A percentile compares a stretch with the other conserved stretches of the same genome.
phyloP scores from a whole-genome alignment of 2,888 invertebrate species.

The Lomographa bimaculata region DNA sequence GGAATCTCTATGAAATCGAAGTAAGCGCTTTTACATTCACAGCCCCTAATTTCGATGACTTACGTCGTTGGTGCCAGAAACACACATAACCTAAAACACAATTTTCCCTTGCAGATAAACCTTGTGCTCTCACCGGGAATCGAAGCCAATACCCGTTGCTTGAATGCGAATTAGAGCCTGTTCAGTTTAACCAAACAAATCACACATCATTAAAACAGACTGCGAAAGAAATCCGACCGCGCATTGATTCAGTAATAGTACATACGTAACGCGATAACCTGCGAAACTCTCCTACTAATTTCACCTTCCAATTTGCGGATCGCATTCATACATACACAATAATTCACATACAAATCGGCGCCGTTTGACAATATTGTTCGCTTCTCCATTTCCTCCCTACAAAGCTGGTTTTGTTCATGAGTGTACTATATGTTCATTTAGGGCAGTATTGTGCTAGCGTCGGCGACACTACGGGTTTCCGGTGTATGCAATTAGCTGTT shows the following conservation, averaged over 20 bases:
- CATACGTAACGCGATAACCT: conserved; percentile 56
- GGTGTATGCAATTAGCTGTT: conserved; percentile 66
- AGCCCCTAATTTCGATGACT: no score
- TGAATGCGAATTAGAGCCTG: no score
- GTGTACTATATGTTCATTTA: conserved; percentile 73
- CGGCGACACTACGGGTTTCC: conserved; percentile 69
- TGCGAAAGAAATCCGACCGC: conserved; percentile 9
- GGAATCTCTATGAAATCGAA: conserved; percentile 12
- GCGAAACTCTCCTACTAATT: conserved; percentile 65
- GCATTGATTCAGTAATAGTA: conserved; percentile 5
- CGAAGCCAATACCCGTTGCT: no score
- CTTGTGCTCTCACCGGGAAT: no score
- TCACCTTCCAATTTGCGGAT: conserved; percentile 69
- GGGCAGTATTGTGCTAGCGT: conserved; percentile 47
- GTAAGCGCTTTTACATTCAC: no score
- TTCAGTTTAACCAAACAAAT: no score
- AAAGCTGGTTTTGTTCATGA: conserved; percentile 53
- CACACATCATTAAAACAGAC: no score
- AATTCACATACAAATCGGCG: conserved; percentile 69
- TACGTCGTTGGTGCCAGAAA: no score
- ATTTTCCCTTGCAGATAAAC: no score
- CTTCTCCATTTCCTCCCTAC: conserved; percentile 49
- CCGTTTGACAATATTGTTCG: conserved; percentile 62
- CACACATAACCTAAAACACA: no score
- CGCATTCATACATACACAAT: conserved; percentile 36